Evolutionary conservation across 2,797 vertebrate genomes (phyloP).

Genomic region (Myripristis jacobus): DNA sequence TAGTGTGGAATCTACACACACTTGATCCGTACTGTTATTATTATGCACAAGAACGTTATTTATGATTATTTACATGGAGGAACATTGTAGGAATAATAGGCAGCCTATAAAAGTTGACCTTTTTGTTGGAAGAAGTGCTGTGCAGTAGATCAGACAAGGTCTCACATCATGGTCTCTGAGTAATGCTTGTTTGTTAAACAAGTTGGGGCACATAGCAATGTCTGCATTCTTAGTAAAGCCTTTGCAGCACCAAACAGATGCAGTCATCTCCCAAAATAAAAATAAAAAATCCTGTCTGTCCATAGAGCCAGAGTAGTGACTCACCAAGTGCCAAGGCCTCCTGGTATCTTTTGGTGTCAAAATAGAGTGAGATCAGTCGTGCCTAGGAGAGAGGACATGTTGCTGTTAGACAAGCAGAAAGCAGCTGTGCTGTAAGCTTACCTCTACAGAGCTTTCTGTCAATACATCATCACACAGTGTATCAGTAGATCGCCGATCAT

Average conservation of each 20-base stretch:
- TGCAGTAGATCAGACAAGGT: no score
- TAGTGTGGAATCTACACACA: no score
- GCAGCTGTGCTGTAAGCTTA: not conserved
- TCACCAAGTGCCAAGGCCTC: slow-evolving; percentile 97
- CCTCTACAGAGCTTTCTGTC: not conserved
- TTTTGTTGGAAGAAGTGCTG: not conserved
- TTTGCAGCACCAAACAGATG: not conserved
- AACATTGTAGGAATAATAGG: not conserved
- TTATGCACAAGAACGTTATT: not conserved
- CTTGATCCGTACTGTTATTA: not conserved
- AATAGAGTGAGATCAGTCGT: slow-evolving; percentile 97
- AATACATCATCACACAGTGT: not conserved
- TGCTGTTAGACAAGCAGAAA: slow-evolving; percentile 27
- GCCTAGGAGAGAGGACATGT: slow-evolving; percentile 82
- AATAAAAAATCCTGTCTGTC: not conserved
- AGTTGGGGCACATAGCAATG: not conserved
- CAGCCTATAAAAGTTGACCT: not conserved
- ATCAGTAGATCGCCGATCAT: not conserved
- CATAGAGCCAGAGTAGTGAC: slow-evolving; percentile 53
- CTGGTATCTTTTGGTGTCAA: slow-evolving; percentile 98
- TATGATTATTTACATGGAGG: not conserved
- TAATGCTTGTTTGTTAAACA: not conserved
- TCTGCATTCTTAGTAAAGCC: not conserved
- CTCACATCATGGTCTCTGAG: not conserved
- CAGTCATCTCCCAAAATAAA: not conserved